A percentile compares a stretch with the other conserved stretches of the same genome.
Conservation (phyloP, 2,888 invertebrate genomes). For the Pristionchus exspectatus region DNA sequence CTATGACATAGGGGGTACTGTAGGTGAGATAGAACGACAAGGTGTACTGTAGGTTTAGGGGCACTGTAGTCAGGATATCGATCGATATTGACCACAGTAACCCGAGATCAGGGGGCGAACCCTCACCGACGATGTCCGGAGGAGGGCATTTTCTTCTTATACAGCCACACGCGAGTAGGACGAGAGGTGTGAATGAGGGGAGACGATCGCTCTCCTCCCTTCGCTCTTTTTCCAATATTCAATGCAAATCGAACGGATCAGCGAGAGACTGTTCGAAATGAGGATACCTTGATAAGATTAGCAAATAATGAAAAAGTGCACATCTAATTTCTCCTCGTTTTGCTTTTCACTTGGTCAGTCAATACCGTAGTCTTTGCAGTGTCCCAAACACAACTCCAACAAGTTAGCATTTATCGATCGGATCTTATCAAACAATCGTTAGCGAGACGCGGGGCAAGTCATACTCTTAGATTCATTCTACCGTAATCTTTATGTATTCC, state of each 20-base stretch:
- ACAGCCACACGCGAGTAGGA: conserved; percentile 2
- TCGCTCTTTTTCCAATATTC: too few species aligned
- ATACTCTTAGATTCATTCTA: conserved; percentile 38
- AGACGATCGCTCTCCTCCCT: not conserved
- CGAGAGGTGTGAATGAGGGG: not conserved
- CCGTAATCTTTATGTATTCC: conserved; percentile 40
- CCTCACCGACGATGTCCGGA: conserved; percentile 29
- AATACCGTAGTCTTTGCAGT: not conserved
- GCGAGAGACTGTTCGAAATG: not conserved
- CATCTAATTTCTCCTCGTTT: not conserved
- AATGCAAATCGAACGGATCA: not conserved
- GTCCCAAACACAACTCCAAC: not conserved
- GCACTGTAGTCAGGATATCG: too few species aligned
- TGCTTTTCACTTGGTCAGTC: not conserved
- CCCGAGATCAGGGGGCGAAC: too few species aligned
- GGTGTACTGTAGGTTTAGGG: too few species aligned
- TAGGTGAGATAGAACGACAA: too few species aligned
- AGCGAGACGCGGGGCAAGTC: conserved; percentile 25
- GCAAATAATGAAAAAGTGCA: not conserved
- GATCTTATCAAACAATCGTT: conserved; percentile 1
- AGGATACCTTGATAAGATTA: not conserved
- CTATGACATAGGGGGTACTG: too few species aligned
- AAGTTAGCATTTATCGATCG: conserved; percentile 38
- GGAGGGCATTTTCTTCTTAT: not conserved
- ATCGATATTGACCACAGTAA: too few species aligned